Base-by-base conservation (phyloP, 2,888 invertebrate species). In the Drosophila seclusa region DNA sequence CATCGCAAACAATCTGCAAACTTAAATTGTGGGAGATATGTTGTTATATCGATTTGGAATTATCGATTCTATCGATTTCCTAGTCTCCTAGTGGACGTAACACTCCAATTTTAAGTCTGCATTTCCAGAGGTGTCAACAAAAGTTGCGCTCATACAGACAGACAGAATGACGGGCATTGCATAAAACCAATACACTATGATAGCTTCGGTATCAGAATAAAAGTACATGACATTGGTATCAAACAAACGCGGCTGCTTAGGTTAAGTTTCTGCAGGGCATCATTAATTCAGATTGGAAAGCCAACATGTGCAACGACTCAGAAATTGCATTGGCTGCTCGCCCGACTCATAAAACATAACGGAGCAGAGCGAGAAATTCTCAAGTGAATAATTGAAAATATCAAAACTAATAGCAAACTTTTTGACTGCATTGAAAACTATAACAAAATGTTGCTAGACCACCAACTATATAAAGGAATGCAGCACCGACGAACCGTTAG, bases 361-460 rank as follows among this genome's bases (percentile, higher is more conserved):
- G 68, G 45, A 52, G 53, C 57, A 61, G 60, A 76, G 52, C 63
- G 59, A n/a, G 10, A 40, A 40, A 4, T n/a, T 40, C 40, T 40
- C n/a, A 40, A 78, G 69, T 82, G 49, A 83, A 83, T 83, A 77
- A 82, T 84, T 83, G 4, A 65, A 49, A 84, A 63, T 42, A 66
- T 68, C 13, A 29, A 71, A 84, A 83, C 69, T 75, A 52, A 58
- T 45, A 49, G 18, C 16, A 53, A 85, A 84, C 75, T 83, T 83
- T 87, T 68, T 29, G 48, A 73, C 52, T 59, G 58, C 40, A 64
- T 72, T 57, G 59, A 63, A 83, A 83, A 84, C 58, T 82, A 2
- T 70, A 54, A 40, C 36, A 64, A 57, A 74, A 53, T 45, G 40
- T 54, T 21, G 24, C 10, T 31, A 21, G 38, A n/a, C 48, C 62